Base-by-base conservation (phyloP, 30 jellyfish, hydroid and myxozoan species). In the Aurelia coerulea region DNA sequence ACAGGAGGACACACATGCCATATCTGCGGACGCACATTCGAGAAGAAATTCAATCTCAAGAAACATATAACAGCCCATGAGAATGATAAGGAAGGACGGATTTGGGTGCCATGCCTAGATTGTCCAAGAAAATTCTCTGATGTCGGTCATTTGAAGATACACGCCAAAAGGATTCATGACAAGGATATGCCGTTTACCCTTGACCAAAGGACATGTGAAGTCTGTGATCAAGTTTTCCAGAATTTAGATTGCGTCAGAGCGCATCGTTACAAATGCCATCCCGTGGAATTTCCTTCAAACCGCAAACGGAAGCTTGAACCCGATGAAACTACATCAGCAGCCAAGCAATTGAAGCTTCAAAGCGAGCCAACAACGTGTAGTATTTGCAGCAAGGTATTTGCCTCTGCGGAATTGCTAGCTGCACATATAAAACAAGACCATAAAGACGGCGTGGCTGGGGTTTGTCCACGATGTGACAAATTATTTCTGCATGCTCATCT, bases 131-230 rank as follows among this genome's bases (percentile, higher is more conserved):
- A n/a, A 13, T 60, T 60, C 70, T 60, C 70, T 17, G 70, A 60
- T 23, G 31, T n/a, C 32, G 35, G 70, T 60, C 70, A 60, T 60
- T 23, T 60, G 8, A 60, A 60, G 35, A 23, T 60, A 23, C 70
- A 60, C 70, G 35, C 35, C 35, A 60, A 60, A n/a, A 60, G 70
- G 35, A 60, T 60, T 60, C 70, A 60, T 11, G 35, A 60, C 70
- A 23, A 17, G 70, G 12, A 5, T n/a, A n/a, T 17, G 31, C 31
- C 35, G 31, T 60, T 60, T n/a, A 23, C 35, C 33, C 35, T 17
- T 0, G 70, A n/a, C 3, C 35, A 60, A 17, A 60, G 35, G 35
- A 60, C 70, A 23, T 60, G 70, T 10, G 35, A n/a, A 17, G 70
- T 60, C 35, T 60, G 70, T 60, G 39, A 23, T 17, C 13, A 60